phyloP scores from a whole-genome alignment of 2,113 vertebrate genomes.

The Leptocoma aspasia region DNA sequence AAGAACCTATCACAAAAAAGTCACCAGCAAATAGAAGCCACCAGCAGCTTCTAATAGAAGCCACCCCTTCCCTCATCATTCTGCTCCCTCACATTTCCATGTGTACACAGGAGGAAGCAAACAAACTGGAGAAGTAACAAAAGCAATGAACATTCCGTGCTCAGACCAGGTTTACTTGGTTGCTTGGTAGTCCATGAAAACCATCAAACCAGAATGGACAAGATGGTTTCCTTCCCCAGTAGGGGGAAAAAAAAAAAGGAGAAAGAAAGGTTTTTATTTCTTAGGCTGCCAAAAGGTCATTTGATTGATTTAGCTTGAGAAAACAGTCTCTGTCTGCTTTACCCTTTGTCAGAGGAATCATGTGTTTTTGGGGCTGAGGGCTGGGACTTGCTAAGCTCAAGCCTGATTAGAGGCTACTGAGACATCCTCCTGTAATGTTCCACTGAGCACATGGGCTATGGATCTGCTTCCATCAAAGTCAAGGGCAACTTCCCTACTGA shows the following conservation, averaged over 20 bases:
- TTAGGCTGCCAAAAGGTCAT: not conserved
- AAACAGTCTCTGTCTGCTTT: not conserved
- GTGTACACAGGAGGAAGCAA: not conserved
- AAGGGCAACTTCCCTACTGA: not conserved
- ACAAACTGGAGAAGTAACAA: not conserved
- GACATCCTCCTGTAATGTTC: not conserved
- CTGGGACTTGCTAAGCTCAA: not conserved
- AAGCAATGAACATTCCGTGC: not conserved
- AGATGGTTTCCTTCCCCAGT: not conserved
- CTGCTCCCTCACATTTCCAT: not conserved
- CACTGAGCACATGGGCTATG: not conserved
- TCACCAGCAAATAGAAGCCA: not conserved
- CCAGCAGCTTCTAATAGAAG: too few species aligned
- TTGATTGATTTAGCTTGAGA: not conserved
- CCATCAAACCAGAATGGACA: not conserved
- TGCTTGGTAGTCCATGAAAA: not conserved
- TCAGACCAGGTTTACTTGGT: not conserved
- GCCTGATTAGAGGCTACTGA: not conserved
- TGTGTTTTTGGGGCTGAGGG: not conserved
- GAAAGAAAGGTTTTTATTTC: not conserved
- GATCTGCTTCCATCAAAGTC: not conserved
- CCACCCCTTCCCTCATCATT: not conserved
- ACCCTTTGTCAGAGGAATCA: not conserved
- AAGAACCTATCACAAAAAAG: not conserved
- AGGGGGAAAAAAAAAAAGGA: too few species aligned